phyloP scores from a whole-genome alignment of 1,140 invertebrate genomes.

The Helicoverpa zea region DNA sequence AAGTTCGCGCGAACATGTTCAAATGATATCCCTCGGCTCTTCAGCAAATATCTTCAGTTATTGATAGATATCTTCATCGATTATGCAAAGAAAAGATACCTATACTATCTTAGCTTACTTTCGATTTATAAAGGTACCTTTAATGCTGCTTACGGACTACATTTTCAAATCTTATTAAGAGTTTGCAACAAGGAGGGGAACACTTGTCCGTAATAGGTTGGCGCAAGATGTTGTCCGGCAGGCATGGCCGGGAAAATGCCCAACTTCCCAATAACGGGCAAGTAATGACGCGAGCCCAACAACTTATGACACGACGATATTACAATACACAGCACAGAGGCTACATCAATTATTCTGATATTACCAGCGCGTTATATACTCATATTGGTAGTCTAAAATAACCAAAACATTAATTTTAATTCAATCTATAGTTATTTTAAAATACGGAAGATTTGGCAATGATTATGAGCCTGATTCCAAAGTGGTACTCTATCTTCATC shows the following conservation, averaged over 20 bases:
- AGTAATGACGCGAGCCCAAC: conserved; percentile 75
- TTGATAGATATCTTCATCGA: conserved; percentile 11
- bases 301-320: conserved; percentile 65
- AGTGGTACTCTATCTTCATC: too few relatives aligned
- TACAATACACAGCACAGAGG: conserved; percentile 15
- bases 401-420: too few relatives aligned
- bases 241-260: conserved; percentile 72
- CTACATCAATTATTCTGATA: conserved; percentile 14
- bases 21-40: conserved; percentile 51
- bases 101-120: background rate
- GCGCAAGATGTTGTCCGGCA: conserved; percentile 79
- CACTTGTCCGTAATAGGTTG: conserved; percentile 80
- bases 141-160: background rate
- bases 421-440: too few relatives aligned
- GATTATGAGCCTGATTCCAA: background rate
- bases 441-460: too few relatives aligned
- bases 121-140: too few relatives aligned
- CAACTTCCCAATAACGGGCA: conserved; percentile 77
- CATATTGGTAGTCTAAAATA: too few relatives aligned
- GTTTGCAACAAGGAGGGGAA: conserved; percentile 65
- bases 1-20: conserved; percentile 61
- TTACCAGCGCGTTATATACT: background rate
- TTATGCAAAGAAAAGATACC: background rate
- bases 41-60: conserved; percentile 7
- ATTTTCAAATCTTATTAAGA: conserved; percentile 55